Conservation (phyloP, 2,888 invertebrate species). For the Lithophane socia region DNA sequence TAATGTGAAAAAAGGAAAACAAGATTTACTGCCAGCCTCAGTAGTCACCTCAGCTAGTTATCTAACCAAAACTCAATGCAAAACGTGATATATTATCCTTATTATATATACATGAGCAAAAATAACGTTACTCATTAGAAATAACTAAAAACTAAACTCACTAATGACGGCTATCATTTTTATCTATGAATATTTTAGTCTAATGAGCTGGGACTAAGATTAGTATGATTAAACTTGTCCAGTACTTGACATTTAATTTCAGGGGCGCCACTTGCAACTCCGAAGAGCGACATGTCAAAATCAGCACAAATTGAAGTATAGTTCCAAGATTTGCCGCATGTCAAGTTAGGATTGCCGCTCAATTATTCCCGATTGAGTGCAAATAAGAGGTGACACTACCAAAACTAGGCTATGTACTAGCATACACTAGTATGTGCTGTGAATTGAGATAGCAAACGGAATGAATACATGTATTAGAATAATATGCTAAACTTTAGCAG, state of each 20-base stretch:
- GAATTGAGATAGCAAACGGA: constrained; percentile 52
- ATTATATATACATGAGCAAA: constrained; percentile 24
- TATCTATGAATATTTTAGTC: constrained; percentile 37
- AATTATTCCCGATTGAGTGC: constrained; percentile 35
- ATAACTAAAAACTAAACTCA: constrained; percentile 28
- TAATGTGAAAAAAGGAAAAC: constrained; percentile 22
- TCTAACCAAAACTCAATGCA: constrained; percentile 13
- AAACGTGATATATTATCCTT: not conserved
- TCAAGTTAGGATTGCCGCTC: not conserved
- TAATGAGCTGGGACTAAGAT: constrained; percentile 27
- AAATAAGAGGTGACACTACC: constrained; percentile 47
- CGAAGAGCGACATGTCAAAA: not conserved
- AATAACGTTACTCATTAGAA: constrained; percentile 14
- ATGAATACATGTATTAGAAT: constrained; percentile 26
- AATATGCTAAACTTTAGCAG: constrained; percentile 5
- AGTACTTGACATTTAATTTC: not conserved
- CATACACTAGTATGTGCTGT: constrained; percentile 26
- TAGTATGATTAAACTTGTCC: constrained; percentile 15
- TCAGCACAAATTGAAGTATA: not conserved
- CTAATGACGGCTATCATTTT: constrained; percentile 42
- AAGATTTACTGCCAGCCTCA: constrained; percentile 21
- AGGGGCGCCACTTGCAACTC: not conserved
- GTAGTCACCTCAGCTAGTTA: not conserved
- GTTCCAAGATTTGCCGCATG: constrained; percentile 1
- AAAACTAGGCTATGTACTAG: constrained; percentile 47